Conservation (phyloP, 1,140 invertebrate genomes). For the Macrocentrus cingulum region DNA sequence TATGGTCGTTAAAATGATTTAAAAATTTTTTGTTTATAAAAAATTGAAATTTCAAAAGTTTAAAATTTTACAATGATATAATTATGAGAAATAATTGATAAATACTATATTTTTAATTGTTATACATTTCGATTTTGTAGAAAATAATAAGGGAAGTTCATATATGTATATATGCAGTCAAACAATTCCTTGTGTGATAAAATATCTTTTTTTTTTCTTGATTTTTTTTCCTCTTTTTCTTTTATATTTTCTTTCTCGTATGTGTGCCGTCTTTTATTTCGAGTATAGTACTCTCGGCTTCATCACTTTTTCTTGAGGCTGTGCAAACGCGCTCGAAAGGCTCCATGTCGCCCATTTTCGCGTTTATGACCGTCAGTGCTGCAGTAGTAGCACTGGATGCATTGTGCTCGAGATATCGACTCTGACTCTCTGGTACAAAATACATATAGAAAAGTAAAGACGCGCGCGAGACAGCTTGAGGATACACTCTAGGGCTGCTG, state of each 20-base stretch:
- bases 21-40: no score
- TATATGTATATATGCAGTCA: no score
- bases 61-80: no score
- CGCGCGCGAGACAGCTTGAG: not conserved
- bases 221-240: slow-evolving; percentile 1
- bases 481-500: no score
- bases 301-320: not conserved
- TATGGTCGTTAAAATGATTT: no score
- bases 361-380: slow-evolving; percentile 18
- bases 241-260: not conserved
- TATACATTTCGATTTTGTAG: no score
- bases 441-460: not conserved
- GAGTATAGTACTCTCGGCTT: no score
- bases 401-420: slow-evolving; percentile 12
- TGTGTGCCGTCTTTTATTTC: not conserved
- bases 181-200: slow-evolving; percentile 2
- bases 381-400: no score
- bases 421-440: not conserved
- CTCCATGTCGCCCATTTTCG: slow-evolving; percentile 13
- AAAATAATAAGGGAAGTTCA: no score
- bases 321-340: not conserved
- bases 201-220: not conserved
- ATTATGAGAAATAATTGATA: no score
- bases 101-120: no score
- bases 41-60: no score